Base-by-base conservation (phyloP, 2,113 vertebrate species). In the Apodemus sylvaticus region DNA sequence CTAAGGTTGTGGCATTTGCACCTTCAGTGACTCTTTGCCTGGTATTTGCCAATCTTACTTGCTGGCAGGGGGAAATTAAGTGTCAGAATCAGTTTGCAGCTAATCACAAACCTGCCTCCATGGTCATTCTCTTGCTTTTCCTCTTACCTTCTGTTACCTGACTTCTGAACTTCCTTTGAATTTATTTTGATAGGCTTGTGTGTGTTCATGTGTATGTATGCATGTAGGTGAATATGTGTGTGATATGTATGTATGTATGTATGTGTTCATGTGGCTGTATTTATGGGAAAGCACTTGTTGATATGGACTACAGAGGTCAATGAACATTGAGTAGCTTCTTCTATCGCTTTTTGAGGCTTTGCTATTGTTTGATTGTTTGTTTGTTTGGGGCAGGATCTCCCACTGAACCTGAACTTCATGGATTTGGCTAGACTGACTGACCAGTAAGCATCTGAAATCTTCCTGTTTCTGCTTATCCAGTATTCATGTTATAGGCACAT, bases 91-190 rank as follows among this genome's bases (percentile, higher is more conserved):
- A 9, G 9, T 19, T 0, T 36, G 42, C 7, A 5, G 14, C 12
- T 17, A 58, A 0, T 48, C 7, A 1, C 34, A 31, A 45, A 24
- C 26, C 0, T 1, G 17, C 22, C 8, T 6, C 48, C 1, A 0
- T 34, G 24, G 20, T 0, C 1, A 53, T 19, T 42, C 0, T 34
- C 17, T 29, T 48, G 6, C 45, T 45, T 91, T 20, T 13, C 19
- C 39, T 85, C 66, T 51, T 22, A 22, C 13, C 34, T 87, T 64
- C 14, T 68, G 0, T 64, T 36, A 7, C 29, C 20, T 48, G 5
- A 9, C 5, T 79, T 87, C 68, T 79, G 34, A 7, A 60, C 17
- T 29, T 6, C 1, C 31, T 14, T 58, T n/a, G 34, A 58, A 81
- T n/a, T 53, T 24, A 81, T n/a, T 81, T 58, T 58, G 34, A 36